Evolutionary conservation across 2,797 vertebrate genomes (phyloP).

Genomic region (Thalassophryne amazonica): DNA sequence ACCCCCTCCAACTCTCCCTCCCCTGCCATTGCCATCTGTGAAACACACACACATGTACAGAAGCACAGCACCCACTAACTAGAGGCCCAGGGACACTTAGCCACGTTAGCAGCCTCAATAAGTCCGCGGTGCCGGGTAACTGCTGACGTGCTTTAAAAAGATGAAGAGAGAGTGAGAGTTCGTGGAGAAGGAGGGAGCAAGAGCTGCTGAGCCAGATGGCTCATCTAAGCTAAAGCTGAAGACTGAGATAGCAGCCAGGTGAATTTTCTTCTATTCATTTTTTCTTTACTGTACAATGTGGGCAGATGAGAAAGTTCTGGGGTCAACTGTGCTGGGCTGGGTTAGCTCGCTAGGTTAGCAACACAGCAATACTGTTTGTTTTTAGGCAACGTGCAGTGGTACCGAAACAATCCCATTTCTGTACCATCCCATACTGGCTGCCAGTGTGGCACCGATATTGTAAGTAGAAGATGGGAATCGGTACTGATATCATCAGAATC

Average conservation of each 20-base stretch:
- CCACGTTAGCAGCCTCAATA: constrained; percentile 65
- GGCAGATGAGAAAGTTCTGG: constrained; percentile 50
- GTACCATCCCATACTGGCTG: too few species aligned
- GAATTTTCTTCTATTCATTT: constrained; percentile 53
- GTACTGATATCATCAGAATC: too few species aligned
- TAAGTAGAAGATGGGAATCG: too few species aligned
- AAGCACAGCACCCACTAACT: constrained; percentile 51
- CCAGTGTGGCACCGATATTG: too few species aligned
- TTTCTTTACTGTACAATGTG: constrained; percentile 55
- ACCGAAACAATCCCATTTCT: too few species aligned
- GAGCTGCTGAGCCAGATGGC: constrained; percentile 71
- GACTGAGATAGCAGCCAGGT: constrained; percentile 73
- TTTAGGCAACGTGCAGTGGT: too few species aligned
- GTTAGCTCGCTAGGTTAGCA: constrained; percentile 46
- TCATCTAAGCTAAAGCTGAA: constrained; percentile 58
- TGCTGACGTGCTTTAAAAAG: constrained; percentile 70
- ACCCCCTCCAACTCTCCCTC: constrained; percentile 64
- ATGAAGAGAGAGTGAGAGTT: constrained; percentile 59
- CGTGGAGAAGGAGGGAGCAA: constrained; percentile 20
- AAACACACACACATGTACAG: constrained; percentile 31
- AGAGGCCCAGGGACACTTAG: constrained; percentile 62
- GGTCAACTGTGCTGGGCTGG: constrained; percentile 44
- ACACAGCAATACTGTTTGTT: constrained; percentile 25
- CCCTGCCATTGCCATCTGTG: constrained; percentile 75
- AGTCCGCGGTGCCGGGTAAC: constrained; percentile 55